Percentiles rank a stretch among this genome's conserved stretches.
Conservation (phyloP, 2,888 invertebrate species). For the Marasmarcha lunaedactyla region DNA sequence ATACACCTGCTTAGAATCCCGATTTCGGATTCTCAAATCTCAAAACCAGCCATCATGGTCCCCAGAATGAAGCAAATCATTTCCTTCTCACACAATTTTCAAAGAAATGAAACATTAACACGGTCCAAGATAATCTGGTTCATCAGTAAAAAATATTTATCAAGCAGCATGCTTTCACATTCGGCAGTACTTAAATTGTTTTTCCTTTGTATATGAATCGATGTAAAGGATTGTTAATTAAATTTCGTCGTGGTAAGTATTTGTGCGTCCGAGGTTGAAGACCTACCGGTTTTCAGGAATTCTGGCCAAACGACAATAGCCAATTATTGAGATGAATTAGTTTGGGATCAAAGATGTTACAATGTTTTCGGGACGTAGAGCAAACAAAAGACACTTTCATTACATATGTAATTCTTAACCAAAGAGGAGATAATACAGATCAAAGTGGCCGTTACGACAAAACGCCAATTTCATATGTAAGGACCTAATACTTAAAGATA, state of each 20-base stretch:
- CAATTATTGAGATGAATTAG: no score
- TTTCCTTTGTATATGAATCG: not conserved
- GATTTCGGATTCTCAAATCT: slow-evolving; percentile 52
- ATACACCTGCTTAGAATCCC: slow-evolving; percentile 63
- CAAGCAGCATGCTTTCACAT: not conserved
- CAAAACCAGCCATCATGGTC: slow-evolving; percentile 39
- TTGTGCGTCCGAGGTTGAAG: not conserved
- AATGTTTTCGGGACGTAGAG: no score
- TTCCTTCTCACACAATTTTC: slow-evolving; percentile 20
- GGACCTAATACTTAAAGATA: no score
- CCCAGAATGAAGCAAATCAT: slow-evolving; percentile 28
- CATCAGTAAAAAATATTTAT: not conserved
- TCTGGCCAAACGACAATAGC: no score
- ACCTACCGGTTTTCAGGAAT: not conserved
- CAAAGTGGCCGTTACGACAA: no score
- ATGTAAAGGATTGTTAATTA: not conserved
- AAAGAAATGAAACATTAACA: slow-evolving; percentile 20
- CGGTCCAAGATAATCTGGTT: slow-evolving; percentile 18
- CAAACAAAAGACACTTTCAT: no score
- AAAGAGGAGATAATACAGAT: no score
- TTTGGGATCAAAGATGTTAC: no score
- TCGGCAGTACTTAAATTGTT: not conserved
- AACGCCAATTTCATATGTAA: no score
- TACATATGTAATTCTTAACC: no score
- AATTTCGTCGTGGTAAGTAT: not conserved